Conservation (phyloP, 2,113 vertebrate species). For the Tylochromis polylepis region DNA sequence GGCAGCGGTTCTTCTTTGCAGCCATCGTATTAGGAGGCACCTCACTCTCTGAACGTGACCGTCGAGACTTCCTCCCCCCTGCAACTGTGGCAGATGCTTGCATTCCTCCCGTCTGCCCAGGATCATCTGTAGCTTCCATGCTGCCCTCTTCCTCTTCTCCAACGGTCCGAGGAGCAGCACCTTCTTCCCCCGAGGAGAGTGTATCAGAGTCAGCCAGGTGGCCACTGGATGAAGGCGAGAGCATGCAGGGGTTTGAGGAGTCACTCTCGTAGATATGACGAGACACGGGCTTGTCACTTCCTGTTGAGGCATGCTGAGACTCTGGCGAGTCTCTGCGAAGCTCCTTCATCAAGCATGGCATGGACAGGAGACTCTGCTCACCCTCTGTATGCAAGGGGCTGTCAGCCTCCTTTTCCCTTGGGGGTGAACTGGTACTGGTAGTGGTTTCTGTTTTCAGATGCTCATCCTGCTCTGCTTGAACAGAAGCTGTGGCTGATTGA, state of each 20-base stretch:
- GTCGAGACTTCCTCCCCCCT: conserved; percentile 84
- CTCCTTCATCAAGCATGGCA: conserved; percentile 96
- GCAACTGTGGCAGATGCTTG: conserved; percentile 16
- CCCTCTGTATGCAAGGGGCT: conserved; percentile 68
- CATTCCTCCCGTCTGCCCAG: conserved; percentile 58
- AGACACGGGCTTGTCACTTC: conserved; percentile 77
- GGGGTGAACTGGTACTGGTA: conserved; percentile 67
- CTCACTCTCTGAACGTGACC: conserved; percentile 92
- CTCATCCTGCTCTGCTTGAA: conserved; percentile 75
- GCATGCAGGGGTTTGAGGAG: conserved; percentile 94
- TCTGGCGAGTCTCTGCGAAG: conserved; percentile 88
- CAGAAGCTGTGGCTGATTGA: conserved; percentile 62
- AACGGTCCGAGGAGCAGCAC: conserved; percentile 49
- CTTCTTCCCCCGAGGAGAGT: conserved; percentile 89
- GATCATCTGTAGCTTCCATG: conserved; percentile 67
- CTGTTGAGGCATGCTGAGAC: conserved; percentile 84
- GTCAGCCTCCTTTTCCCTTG: conserved; percentile 74
- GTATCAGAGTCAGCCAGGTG: conserved; percentile 96
- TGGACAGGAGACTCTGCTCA: conserved; percentile 84
- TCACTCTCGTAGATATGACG: conserved; percentile 87
- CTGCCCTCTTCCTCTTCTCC: conserved; percentile 52
- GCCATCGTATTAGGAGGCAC: conserved; percentile 83
- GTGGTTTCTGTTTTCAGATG: conserved; percentile 78
- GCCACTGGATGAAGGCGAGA: conserved; percentile 95
- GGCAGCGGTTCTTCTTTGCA: conserved; percentile 94